Percentiles rank a stretch among this genome's conserved stretches.
These are phyloP conservation scores for Kryptolebias ocellatus DNA, from an alignment of 2,797 vertebrate genomes.

Conservation along the genomic window DNA sequence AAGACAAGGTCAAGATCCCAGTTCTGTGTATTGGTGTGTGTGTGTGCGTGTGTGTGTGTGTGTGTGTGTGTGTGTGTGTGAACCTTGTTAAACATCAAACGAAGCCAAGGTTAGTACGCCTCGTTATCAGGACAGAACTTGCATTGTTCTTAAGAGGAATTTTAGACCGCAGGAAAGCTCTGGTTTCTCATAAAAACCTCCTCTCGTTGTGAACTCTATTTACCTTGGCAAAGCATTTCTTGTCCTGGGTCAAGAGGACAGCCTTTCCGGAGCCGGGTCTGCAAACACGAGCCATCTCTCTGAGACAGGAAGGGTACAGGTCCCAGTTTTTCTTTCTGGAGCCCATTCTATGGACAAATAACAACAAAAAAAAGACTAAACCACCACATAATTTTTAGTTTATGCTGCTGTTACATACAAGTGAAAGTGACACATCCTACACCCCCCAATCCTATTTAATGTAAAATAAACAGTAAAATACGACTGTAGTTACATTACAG, in stretches of 20 bases:
- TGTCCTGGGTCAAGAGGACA: constrained; percentile 94
- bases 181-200: background rate
- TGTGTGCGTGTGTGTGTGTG: too few species aligned
- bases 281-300: constrained; percentile 94
- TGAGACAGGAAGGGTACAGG: constrained; percentile 93
- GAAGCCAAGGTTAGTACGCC: background rate
- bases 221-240: constrained; percentile 97
- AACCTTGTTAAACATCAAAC: too few species aligned
- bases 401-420: background rate
- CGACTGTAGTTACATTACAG: background rate
- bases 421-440: background rate
- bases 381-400: background rate
- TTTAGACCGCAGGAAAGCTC: background rate
- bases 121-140: background rate
- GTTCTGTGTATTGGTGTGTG: background rate
- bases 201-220: accelerated
- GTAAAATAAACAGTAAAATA: background rate
- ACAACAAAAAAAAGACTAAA: background rate
- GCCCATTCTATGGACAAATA: constrained; percentile 86
- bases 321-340: constrained; percentile 98
- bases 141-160: background rate
- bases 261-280: constrained; percentile 90
- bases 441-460: background rate
- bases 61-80: too few species aligned
- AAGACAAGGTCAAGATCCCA: too few species aligned